Evolutionary conservation across 2,888 invertebrate species (phyloP), one percentile per base, ranked within the genome.

Genomic region (Ormyrus pomaceus): DNA sequence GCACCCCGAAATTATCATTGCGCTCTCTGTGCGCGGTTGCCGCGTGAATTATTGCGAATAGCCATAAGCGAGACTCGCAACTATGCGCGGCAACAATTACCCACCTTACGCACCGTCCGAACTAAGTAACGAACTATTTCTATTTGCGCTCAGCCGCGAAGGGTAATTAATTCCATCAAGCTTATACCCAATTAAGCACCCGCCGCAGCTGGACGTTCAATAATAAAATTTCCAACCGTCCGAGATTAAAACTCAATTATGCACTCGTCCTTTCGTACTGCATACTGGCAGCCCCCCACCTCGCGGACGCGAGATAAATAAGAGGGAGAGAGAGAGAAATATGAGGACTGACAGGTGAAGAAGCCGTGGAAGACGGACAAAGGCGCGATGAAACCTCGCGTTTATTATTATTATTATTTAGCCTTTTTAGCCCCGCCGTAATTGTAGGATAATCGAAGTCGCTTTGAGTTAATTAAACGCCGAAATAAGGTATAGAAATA

Each of bases 171-270:
- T 75, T 75, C 58, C 65, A 71, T 71, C 70, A 75, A 51, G 65
- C 59, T 70, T 75, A 79, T 65, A 71, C 53, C 55, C 65, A 79
- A 79, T 75, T 70, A 75, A 75, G 65, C n/a, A 8, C 56, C 48
- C 55, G 59, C 51, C 13, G 46, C 48, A n/a, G 58, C 51, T n/a
- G 58, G 68, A 70, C 70, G 53, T 58, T 77, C 77, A 58, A 77
- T 71, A 79, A 79, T 74, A 73, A 79, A 73, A 74, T 68, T 68
- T 53, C 66, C 61, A 56, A 61, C 34, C 79, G 51, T 74, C 50
- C 61, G 66, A 74, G 71, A 80, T 80, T 76, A 80, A 80, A 80
- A 80, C 71, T 80, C 76, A 79, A 79, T 79, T 80, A 72, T 71
- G 65, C 65, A 65, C 70, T 75, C 71, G 71, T 50, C 66, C 56